These are phyloP conservation scores for Drosophila willistoni DNA, from an alignment of 1,140 invertebrate genomes.

Conservation along the genomic window DNA sequence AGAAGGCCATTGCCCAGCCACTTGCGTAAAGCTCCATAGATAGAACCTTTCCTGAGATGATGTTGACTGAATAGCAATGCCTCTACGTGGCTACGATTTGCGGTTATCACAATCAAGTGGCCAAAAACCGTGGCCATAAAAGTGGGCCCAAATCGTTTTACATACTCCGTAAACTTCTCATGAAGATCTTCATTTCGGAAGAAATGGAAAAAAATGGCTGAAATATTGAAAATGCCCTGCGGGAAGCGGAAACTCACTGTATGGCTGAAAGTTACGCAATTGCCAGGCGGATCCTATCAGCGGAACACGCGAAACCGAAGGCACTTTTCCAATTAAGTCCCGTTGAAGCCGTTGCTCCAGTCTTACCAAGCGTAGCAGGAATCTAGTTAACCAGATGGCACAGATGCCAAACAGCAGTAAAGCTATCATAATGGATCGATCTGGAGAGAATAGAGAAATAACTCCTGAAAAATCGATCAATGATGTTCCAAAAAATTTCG, in stretches of 20 bases:
- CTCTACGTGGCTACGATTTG: constrained; percentile 81
- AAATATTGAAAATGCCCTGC: background rate
- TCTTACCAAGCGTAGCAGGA: constrained; percentile 45
- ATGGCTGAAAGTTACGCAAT: constrained; percentile 69
- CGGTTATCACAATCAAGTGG: constrained; percentile 58
- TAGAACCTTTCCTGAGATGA: constrained; percentile 60
- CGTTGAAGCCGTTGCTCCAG: constrained; percentile 43
- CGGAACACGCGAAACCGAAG: constrained; percentile 61
- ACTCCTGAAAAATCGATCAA: background rate
- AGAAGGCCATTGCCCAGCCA: constrained; percentile 89
- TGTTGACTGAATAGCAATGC: constrained; percentile 62
- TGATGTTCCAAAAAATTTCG: too few relatives aligned
- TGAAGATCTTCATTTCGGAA: constrained; percentile 51
- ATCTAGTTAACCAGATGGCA: constrained; percentile 42
- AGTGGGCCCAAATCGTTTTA: constrained; percentile 83
- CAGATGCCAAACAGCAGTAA: constrained; percentile 13
- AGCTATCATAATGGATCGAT: constrained; percentile 10
- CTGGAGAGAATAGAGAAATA: background rate
- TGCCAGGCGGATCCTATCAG: constrained; percentile 60
- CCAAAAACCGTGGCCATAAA: constrained; percentile 86
- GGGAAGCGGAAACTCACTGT: constrained; percentile 51
- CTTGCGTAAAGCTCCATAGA: constrained; percentile 81
- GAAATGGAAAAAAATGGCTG: too few relatives aligned
- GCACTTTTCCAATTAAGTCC: constrained; percentile 39
- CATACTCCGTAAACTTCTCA: constrained; percentile 64